Conservation (phyloP, 2,797 vertebrate genomes). For the Phylloscopus collybita region DNA sequence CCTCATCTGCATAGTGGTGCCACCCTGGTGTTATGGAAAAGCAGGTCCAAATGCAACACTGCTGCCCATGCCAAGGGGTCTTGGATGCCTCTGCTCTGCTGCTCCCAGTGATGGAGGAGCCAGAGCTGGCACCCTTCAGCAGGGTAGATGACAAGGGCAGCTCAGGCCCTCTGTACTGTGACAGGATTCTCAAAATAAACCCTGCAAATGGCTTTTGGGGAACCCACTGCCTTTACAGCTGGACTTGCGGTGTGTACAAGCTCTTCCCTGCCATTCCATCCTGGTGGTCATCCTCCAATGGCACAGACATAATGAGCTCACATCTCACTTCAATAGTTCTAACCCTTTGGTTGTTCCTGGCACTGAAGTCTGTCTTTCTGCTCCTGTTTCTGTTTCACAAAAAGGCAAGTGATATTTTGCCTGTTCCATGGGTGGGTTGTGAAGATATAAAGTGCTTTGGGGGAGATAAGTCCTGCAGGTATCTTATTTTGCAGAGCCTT, state of each 20-base stretch:
- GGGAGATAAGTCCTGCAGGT: background rate
- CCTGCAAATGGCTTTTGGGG: background rate
- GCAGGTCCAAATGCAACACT: fast-evolving
- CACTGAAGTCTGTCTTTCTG: background rate
- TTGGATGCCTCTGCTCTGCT: background rate
- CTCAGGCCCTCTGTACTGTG: background rate
- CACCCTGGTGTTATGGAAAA: fast-evolving
- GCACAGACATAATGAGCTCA: background rate
- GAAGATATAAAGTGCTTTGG: background rate
- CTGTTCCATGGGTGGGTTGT: fast-evolving
- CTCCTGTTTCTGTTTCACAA: background rate
- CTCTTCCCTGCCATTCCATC: background rate
- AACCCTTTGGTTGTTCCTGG: background rate
- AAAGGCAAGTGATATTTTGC: background rate
- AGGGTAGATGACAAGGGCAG: background rate
- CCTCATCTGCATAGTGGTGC: background rate
- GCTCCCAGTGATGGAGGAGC: background rate
- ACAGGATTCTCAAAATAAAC: background rate
- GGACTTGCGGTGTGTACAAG: background rate
- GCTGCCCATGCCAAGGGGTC: fast-evolving
- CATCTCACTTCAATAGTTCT: fast-evolving
- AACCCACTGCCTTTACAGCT: background rate
- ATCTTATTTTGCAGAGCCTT: background rate
- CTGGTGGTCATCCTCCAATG: fast-evolving
- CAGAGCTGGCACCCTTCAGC: background rate